Conservation (phyloP, 2,797 vertebrate species). For the Manis javanica region DNA sequence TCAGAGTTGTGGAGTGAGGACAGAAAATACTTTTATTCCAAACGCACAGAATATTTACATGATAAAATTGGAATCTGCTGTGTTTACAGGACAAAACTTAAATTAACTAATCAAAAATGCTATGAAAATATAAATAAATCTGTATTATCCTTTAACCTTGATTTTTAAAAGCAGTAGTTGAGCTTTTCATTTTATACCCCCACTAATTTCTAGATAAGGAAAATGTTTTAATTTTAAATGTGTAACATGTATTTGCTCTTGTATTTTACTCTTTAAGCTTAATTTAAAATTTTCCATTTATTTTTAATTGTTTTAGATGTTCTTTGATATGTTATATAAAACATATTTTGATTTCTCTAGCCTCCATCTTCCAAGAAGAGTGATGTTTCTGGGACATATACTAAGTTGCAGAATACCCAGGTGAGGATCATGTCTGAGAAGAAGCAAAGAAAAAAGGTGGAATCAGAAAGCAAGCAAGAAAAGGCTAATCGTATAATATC, state of each 20-base stretch:
- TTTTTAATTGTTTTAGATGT: not conserved
- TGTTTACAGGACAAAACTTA: slow-evolving; percentile 46
- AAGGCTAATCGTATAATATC: slow-evolving; percentile 99
- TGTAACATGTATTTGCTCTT: not conserved
- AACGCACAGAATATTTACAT: slow-evolving; percentile 46
- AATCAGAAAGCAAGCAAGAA: slow-evolving; percentile 96
- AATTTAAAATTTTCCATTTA: not conserved
- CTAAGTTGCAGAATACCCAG: slow-evolving; percentile 94
- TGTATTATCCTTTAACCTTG: slow-evolving; percentile 59
- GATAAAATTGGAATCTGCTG: slow-evolving; percentile 49
- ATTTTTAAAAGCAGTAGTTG: slow-evolving; percentile 69
- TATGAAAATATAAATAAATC: slow-evolving; percentile 59
- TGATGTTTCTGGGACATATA: slow-evolving; percentile 94
- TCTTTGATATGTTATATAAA: slow-evolving; percentile 61
- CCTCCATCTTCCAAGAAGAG: slow-evolving; percentile 96
- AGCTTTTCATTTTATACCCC: slow-evolving; percentile 69
- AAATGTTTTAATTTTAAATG: slow-evolving; percentile 65
- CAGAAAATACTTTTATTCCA: slow-evolving; percentile 39
- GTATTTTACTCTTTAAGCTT: slow-evolving; percentile 59
- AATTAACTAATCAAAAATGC: slow-evolving; percentile 60
- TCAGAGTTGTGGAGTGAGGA: slow-evolving; percentile 30
- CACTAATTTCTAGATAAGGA: slow-evolving; percentile 72
- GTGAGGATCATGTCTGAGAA: slow-evolving; percentile 94
- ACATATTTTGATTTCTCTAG: slow-evolving; percentile 85
- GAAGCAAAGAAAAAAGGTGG: slow-evolving; percentile 90